Evolutionary conservation across 1,140 invertebrate genomes (phyloP).

Genomic region (Drosophila pachea): DNA sequence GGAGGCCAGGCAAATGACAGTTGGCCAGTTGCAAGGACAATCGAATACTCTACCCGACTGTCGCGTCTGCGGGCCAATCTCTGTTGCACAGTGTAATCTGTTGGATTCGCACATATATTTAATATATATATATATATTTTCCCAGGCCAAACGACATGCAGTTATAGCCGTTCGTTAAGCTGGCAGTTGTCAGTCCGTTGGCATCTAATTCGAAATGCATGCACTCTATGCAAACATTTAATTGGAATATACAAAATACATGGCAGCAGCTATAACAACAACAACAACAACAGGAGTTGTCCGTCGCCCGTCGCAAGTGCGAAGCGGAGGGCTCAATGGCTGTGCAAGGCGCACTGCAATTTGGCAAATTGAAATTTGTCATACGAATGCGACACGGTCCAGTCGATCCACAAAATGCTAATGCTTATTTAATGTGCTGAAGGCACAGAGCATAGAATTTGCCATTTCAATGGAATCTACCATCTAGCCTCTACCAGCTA

Average conservation of each 20-base stretch:
- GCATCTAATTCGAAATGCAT: slow-evolving; percentile 39
- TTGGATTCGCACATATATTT: slow-evolving; percentile 1
- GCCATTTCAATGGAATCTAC: slow-evolving; percentile 24
- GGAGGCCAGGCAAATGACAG: background rate
- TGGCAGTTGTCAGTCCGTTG: slow-evolving; percentile 14
- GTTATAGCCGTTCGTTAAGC: slow-evolving; percentile 5
- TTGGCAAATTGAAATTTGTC: slow-evolving; percentile 74
- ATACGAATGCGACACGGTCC: slow-evolving; percentile 60
- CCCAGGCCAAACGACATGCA: slow-evolving; percentile 5
- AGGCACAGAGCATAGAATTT: slow-evolving; percentile 53
- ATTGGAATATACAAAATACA: slow-evolving; percentile 65
- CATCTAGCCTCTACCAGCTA: background rate
- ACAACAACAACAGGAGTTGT: too few relatives aligned
- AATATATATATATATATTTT: background rate
- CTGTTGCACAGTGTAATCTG: slow-evolving; percentile 13
- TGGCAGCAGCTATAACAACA: slow-evolving; percentile 19
- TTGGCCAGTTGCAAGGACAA: background rate
- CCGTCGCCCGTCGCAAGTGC: slow-evolving; percentile 19
- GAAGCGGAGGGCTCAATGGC: background rate
- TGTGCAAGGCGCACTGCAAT: slow-evolving; percentile 55
- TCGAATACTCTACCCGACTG: slow-evolving; percentile 9
- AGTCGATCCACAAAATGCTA: slow-evolving; percentile 45
- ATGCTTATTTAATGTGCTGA: slow-evolving; percentile 73
- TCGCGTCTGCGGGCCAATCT: too few relatives aligned
- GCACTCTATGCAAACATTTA: slow-evolving; percentile 61